phyloP scores from a whole-genome alignment of 2,888 invertebrate species.

The Rotaria magnacalcarata region DNA sequence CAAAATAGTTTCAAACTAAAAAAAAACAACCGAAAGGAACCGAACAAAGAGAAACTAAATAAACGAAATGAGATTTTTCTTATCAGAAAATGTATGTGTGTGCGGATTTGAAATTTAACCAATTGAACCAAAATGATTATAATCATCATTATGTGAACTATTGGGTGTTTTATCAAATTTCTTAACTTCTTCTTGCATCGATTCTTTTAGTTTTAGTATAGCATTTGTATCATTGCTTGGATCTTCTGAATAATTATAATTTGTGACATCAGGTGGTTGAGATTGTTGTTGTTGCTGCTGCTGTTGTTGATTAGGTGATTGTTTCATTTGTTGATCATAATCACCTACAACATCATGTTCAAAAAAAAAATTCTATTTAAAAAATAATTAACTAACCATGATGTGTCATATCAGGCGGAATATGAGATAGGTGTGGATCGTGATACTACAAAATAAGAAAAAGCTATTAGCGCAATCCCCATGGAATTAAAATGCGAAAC shows the following conservation, averaged over 20 bases:
- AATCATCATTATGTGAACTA: not conserved
- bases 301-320: slow-evolving; percentile 11
- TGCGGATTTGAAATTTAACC: not conserved
- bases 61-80: slow-evolving; percentile 8
- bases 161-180: slow-evolving; percentile 20
- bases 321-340: slow-evolving; percentile 34
- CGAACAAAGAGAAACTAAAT: not conserved
- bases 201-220: slow-evolving; percentile 24
- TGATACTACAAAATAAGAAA: not conserved
- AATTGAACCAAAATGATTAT: slow-evolving; percentile 6
- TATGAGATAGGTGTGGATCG: not conserved
- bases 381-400: not conserved
- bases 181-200: slow-evolving; percentile 34
- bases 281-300: not conserved
- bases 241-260: slow-evolving; percentile 6
- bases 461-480: too few species aligned
- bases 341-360: not conserved
- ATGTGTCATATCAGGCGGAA: slow-evolving; percentile 10
- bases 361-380: too few species aligned
- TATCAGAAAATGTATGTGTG: slow-evolving; percentile 6
- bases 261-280: not conserved
- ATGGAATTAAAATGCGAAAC: too few species aligned
- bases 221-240: slow-evolving; percentile 1
- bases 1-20: not conserved
- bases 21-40: not conserved